Evolutionary conservation across 2,797 vertebrate genomes (phyloP).

Genomic region (Pagetopsis macropterus): DNA sequence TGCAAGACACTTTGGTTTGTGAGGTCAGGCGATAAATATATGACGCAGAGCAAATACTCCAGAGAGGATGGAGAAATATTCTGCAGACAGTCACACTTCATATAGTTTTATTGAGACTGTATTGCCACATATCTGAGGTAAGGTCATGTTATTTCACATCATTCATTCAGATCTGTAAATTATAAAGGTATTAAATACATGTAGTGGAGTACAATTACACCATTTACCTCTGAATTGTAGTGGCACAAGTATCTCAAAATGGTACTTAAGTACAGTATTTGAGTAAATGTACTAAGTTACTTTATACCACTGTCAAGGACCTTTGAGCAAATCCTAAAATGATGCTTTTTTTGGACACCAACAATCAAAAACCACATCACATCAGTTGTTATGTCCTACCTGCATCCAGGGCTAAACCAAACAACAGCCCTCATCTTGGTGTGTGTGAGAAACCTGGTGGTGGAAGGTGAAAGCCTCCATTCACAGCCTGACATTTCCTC

Average conservation of each 20-base stretch:
- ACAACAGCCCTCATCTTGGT: slow-evolving; percentile 20
- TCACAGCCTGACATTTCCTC: slow-evolving; percentile 48
- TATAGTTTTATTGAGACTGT: not conserved
- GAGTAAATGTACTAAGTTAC: too few species aligned
- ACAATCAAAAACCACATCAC: not conserved
- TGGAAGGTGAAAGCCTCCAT: slow-evolving; percentile 59
- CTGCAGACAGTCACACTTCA: slow-evolving; percentile 12
- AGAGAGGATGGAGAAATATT: slow-evolving; percentile 17
- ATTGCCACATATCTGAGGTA: not conserved
- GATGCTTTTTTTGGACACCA: not conserved
- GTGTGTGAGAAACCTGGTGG: slow-evolving; percentile 27
- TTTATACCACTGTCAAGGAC: too few species aligned
- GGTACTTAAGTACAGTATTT: too few species aligned
- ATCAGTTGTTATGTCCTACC: slow-evolving; percentile 12
- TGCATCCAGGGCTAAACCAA: slow-evolving; percentile 22
- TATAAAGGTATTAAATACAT: too few species aligned
- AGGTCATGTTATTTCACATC: slow-evolving; percentile 10
- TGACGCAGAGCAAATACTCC: slow-evolving; percentile 44
- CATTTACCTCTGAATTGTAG: too few species aligned
- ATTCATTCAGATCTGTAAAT: too few species aligned
- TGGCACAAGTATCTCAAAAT: too few species aligned
- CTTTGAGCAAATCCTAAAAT: too few species aligned
- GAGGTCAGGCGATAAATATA: slow-evolving; percentile 64
- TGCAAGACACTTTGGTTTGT: slow-evolving; percentile 58
- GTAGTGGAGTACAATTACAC: too few species aligned